Evolutionary conservation across 2,888 invertebrate genomes (phyloP).

Genomic region (Hyposoter didymator): DNA sequence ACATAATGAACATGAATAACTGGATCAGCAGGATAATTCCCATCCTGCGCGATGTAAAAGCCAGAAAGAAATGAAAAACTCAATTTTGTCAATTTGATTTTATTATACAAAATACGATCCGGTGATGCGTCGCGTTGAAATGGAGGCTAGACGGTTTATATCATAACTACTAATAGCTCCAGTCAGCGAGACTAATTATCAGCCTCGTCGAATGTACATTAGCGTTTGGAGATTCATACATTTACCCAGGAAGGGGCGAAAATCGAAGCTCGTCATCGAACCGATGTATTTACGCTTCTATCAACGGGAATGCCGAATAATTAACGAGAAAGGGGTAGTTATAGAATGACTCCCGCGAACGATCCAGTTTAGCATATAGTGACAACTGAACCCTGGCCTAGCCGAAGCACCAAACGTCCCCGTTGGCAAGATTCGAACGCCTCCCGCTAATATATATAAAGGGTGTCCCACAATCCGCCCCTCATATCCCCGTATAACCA

Average conservation of each 20-base stretch:
- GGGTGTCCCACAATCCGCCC: not conserved
- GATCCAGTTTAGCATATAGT: slow-evolving; percentile 16
- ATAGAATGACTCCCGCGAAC: slow-evolving; percentile 20
- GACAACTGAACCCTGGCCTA: slow-evolving; percentile 35
- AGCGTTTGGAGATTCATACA: slow-evolving; percentile 28
- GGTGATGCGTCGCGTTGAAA: not conserved
- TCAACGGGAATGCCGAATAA: slow-evolving; percentile 55
- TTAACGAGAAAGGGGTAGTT: slow-evolving; percentile 46
- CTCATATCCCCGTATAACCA: not conserved
- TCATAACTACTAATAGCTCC: slow-evolving; percentile 18
- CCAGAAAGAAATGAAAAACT: not conserved
- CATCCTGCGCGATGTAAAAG: not conserved
- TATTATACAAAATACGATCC: not conserved
- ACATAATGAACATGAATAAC: not conserved
- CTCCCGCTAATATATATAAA: slow-evolving; percentile 5
- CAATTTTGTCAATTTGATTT: not conserved
- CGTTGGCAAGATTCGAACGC: slow-evolving; percentile 51
- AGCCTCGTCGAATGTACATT: slow-evolving; percentile 26
- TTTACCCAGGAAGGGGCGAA: not conserved
- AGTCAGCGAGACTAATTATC: slow-evolving; percentile 31
- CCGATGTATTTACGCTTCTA: slow-evolving; percentile 25
- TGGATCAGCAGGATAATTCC: not conserved
- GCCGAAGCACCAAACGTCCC: slow-evolving; percentile 36
- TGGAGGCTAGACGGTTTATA: not conserved
- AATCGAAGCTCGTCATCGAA: slow-evolving; percentile 46